These are phyloP conservation scores for Peromyscus melanophrys DNA, from an alignment of 2,797 vertebrate genomes.

Conservation along the genomic window DNA sequence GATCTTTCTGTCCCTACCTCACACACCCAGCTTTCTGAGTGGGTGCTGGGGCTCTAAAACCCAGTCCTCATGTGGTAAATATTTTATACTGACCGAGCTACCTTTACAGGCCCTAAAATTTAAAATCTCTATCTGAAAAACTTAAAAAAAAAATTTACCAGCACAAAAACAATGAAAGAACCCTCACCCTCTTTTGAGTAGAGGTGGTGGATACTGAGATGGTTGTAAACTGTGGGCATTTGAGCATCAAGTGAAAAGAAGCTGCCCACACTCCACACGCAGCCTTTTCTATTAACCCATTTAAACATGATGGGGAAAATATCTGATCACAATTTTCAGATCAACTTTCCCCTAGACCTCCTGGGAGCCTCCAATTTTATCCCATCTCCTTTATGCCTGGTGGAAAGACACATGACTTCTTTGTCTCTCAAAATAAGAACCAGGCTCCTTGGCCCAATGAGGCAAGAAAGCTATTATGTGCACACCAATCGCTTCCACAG, in stretches of 20 bases:
- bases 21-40: neutral
- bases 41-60: neutral
- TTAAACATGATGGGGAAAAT: neutral
- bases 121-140: neutral
- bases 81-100: neutral
- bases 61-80: neutral
- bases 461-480: neutral
- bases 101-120: neutral
- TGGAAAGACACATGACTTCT: conserved; percentile 59
- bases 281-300: conserved; percentile 5
- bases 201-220: neutral
- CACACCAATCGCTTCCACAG: conserved; percentile 5
- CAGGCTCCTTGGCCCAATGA: conserved; percentile 27
- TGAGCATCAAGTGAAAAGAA: neutral
- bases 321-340: conserved; percentile 71
- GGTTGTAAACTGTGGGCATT: fast-evolving
- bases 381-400: conserved; percentile 41
- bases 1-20: neutral
- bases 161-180: neutral
- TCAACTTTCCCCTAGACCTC: conserved; percentile 41
- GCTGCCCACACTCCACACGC: neutral
- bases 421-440: conserved; percentile 68
- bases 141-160: neutral
- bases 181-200: neutral
- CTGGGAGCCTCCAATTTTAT: conserved; percentile 57